Base-by-base conservation (phyloP, 2,888 invertebrate species). In the Magallana nippona region DNA sequence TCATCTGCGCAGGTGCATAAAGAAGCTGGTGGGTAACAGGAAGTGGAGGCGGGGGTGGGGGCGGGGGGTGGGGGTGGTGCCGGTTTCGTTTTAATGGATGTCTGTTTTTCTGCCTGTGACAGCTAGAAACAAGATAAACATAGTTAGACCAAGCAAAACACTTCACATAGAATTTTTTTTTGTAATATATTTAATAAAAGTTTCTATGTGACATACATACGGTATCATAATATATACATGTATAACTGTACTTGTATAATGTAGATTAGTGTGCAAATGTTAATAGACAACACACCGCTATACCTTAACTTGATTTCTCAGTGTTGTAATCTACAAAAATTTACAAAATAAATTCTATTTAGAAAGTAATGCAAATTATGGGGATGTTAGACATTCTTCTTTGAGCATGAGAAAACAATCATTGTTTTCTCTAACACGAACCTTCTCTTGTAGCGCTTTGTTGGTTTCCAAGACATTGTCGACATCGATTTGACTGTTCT, bases 401-500 rank as follows among this genome's bases (percentile, higher is more conserved):
- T 44, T 44, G 8, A 8, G 44, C 44, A 44, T 8, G 5, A 44
- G 44, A 44, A 44, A 44, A 60, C 1, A 60, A 17, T 60, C 19
- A 17, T 19, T 60, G n/a, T 60, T 19, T n/a, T 60, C 60, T 3
- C 60, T 60, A 60, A 19, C 5, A 60, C 10, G 60, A n/a, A 63
- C 79, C 79, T 82, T 63, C 71, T 82, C 63, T 13, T 63, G 63
- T 1, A 82, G 71, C 2, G 71, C 19, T 44, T 32, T 63, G n/a
- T 82, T 63, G 17, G 55, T 63, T 55, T 82, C 82, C 32, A 82
- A 22, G 15, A 82, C 11, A 10, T 19, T 0, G 56, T 82, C 82
- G 11, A 82, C 60, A 82, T 82, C 82, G 55, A 63, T 82, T 19
- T 58, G n/a, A 22, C 56, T 63, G 56, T 82, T 82, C 17, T 71